Base-by-base conservation (phyloP, 1,140 invertebrate genomes). In the Diploscapter pachys region DNA sequence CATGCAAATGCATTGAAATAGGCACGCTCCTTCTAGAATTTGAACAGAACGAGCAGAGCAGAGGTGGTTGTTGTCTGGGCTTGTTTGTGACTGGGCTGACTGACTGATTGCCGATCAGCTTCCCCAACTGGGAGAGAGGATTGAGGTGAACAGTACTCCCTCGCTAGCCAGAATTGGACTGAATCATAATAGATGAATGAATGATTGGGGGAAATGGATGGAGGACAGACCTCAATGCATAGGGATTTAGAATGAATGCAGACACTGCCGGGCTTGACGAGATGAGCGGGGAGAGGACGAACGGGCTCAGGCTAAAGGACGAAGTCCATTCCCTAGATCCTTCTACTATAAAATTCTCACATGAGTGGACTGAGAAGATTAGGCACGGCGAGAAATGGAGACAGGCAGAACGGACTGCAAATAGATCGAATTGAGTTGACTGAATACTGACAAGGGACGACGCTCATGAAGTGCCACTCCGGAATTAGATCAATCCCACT, bases 211-310 rank as follows among this genome's bases (percentile, higher is more conserved):
- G 31, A 31, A 5, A 31, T 31, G 75, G 72, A 51, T 78, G 56
- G 59, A 80, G 59, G 49, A 80, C 13, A 11, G 79, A 78, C 4
- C 67, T 62, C n/a, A 80, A 66, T 2, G 71, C 73, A 67, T 76
- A 80, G 9, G 79, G 79, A 11, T 50, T 79, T 31, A 80, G 69
- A 3, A 80, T 70, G 57, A 80, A 69, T 11, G 79, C 73, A 31
- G 67, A 76, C 8, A 80, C 31, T 9, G 69, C 72, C 55, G 66
- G 73, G 59, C 73, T 77, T 0, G 73, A 76, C 48, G 76, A 61
- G 56, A 80, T 79, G 31, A 82, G 76, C 2, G 81, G 80, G 0
- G 68, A 70, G 6, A 80, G 65, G 13, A 80, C 79, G 56, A 80
- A 80, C 51, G 79, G 79, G 51, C 78, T 78, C 5, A 80, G 71